These are phyloP conservation scores for Sigmodon hispidus DNA, from an alignment of 2,113 vertebrate species.

Conservation along the genomic window DNA sequence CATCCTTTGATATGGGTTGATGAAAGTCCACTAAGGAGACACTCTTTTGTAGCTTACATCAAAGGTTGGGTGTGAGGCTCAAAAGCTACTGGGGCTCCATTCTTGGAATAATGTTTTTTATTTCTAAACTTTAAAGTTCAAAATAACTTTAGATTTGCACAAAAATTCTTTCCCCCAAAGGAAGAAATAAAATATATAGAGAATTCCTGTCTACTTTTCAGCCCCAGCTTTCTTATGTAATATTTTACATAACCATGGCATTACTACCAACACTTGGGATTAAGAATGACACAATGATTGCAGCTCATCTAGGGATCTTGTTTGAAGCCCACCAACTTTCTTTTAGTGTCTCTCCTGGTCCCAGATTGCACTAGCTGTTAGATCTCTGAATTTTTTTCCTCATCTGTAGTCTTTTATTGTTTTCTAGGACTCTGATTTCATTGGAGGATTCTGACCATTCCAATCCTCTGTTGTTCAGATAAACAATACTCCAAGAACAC, in stretches of 20 bases:
- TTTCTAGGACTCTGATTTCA: neutral
- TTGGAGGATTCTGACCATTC: neutral
- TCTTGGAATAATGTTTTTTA: neutral
- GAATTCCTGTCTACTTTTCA: neutral
- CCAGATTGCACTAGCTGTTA: neutral
- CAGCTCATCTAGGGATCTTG: neutral
- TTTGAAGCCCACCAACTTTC: neutral
- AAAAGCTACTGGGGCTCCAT: neutral
- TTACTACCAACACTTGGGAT: neutral
- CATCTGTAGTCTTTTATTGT: neutral
- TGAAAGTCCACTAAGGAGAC: neutral
- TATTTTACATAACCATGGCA: neutral
- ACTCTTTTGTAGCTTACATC: constrained; percentile 31
- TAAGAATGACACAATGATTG: neutral
- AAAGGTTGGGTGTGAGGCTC: neutral
- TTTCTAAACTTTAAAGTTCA: constrained; percentile 25
- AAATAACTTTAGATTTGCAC: constrained; percentile 28
- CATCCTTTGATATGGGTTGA: constrained; percentile 33
- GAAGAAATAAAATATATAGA: neutral
- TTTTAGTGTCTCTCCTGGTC: neutral
- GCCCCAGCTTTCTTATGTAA: neutral
- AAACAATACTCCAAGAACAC: neutral
- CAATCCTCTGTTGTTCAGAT: neutral
- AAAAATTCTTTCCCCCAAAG: neutral
- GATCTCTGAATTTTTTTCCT: neutral